Conservation (phyloP, 2,797 vertebrate species). For the Balearica regulorum region DNA sequence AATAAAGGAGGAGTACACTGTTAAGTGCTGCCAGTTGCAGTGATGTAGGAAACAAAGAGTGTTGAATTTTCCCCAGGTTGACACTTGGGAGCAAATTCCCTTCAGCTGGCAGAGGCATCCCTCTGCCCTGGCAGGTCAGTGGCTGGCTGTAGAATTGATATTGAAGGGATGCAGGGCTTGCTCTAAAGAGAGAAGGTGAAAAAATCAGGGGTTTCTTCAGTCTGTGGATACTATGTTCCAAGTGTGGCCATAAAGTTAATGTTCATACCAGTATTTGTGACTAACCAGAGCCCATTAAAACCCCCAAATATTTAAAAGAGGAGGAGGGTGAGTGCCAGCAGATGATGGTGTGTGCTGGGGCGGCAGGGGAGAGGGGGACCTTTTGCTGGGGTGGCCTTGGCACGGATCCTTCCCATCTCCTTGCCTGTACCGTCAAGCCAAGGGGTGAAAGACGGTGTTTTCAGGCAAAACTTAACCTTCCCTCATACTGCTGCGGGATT, state of each 20-base stretch:
- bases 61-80: neutral
- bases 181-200: neutral
- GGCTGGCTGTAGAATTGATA: neutral
- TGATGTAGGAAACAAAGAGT: neutral
- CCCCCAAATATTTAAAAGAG: neutral
- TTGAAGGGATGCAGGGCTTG: neutral
- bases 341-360: neutral
- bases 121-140: no score
- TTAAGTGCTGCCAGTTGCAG: neutral
- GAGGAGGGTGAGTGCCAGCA: neutral
- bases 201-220: neutral
- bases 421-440: rapidly evolving
- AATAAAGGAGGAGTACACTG: neutral
- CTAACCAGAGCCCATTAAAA: neutral
- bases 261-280: neutral
- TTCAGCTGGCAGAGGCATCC: neutral
- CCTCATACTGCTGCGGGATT: rapidly evolving
- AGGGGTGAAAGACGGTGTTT: neutral
- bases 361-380: neutral
- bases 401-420: rapidly evolving
- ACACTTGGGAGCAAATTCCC: neutral
- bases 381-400: rapidly evolving
- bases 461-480: neutral
- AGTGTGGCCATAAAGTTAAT: no score
- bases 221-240: neutral